Conservation (phyloP, 2,113 vertebrate genomes). For the Leucopsar rothschildi region DNA sequence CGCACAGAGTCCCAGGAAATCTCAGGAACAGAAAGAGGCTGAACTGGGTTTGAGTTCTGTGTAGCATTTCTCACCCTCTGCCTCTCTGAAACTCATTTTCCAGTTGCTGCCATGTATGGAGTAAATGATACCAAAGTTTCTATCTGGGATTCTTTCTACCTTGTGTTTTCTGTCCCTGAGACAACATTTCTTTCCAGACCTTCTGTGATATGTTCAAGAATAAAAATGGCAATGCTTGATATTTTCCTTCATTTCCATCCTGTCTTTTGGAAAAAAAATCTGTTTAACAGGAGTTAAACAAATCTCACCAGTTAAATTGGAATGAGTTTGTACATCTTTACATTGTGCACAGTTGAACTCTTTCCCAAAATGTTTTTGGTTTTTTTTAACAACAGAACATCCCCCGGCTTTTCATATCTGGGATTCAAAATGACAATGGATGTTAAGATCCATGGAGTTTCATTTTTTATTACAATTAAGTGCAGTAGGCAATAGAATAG, state of each 20-base stretch:
- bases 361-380: not conserved
- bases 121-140: conserved; percentile 13
- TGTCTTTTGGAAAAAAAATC: not conserved
- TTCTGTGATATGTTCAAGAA: not conserved
- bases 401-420: not conserved
- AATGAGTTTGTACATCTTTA: not conserved
- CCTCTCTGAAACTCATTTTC: conserved; percentile 27
- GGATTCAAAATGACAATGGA: not conserved
- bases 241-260: not conserved
- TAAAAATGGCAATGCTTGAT: not conserved
- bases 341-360: not conserved
- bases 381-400: not conserved
- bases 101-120: not conserved
- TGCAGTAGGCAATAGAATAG: not conserved
- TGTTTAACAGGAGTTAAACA: not conserved
- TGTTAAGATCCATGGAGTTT: not conserved
- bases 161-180: conserved; percentile 26
- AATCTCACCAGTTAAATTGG: not conserved
- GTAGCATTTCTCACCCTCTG: not conserved
- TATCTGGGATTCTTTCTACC: conserved; percentile 29
- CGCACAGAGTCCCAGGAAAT: not conserved
- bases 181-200: not conserved
- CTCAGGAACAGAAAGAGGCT: not conserved
- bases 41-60: not conserved
- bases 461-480: not conserved